These are phyloP conservation scores for Lamprotornis superbus DNA, from an alignment of 2,113 vertebrate species.

Conservation along the genomic window DNA sequence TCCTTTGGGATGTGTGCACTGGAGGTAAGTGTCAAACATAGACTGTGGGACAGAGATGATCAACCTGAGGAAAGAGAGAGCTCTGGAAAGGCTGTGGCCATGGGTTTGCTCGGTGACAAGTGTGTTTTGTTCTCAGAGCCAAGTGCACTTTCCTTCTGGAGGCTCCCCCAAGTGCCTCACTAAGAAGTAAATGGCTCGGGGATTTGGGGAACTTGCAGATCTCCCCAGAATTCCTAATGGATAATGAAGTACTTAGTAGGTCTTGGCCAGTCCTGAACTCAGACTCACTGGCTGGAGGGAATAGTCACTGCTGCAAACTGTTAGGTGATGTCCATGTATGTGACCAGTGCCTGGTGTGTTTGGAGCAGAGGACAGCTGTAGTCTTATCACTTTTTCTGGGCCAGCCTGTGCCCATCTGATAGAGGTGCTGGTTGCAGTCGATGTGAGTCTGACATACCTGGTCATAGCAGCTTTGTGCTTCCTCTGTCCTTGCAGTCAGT, in stretches of 20 bases:
- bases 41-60: not conserved
- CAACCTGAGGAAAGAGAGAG: not conserved
- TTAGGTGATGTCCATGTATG: not conserved
- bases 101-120: not conserved
- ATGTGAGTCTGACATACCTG: fast-evolving
- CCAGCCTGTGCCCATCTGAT: not conserved
- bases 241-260: not conserved
- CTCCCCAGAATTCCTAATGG: not conserved
- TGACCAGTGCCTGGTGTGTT: not conserved
- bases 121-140: not conserved
- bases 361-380: not conserved
- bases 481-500: not conserved
- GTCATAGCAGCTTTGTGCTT: not conserved
- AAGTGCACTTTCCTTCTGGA: not conserved
- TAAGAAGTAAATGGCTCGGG: not conserved
- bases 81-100: not conserved
- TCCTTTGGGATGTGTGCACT: conserved; percentile 99
- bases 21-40: conserved; percentile 81
- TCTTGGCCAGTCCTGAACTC: not conserved
- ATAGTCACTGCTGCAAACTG: not conserved
- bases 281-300: not conserved
- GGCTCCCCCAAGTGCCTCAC: not conserved
- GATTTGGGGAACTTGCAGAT: not conserved
- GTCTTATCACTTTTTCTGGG: not conserved
- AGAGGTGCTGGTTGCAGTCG: not conserved